Evolutionary conservation across 2,888 invertebrate species (phyloP).

Genomic region (Drosophila colorata): DNA sequence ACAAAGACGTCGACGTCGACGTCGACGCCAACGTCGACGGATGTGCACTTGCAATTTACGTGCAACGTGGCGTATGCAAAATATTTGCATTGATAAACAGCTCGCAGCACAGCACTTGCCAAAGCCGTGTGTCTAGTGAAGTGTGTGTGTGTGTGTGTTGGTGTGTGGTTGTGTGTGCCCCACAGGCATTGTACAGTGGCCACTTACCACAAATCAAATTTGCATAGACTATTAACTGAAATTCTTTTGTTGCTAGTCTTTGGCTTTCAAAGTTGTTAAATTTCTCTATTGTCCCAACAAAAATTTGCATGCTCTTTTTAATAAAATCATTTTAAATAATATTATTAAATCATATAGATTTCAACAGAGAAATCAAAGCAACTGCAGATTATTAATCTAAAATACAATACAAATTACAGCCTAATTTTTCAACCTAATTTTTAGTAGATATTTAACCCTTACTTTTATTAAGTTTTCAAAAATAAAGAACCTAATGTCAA

Average conservation of each 20-base stretch:
- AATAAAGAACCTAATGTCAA: background rate
- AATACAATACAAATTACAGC: no score
- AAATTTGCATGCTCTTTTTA: background rate
- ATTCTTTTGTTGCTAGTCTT: slow-evolving; percentile 16
- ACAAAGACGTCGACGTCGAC: slow-evolving; percentile 53
- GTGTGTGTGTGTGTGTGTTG: slow-evolving; percentile 24
- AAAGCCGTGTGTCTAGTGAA: slow-evolving; percentile 42
- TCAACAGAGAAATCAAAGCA: no score
- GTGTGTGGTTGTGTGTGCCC: slow-evolving; percentile 9
- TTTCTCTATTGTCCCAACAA: background rate
- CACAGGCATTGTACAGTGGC: slow-evolving; percentile 52
- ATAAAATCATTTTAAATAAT: background rate
- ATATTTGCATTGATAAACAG: slow-evolving; percentile 79
- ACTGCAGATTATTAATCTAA: no score
- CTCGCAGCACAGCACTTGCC: slow-evolving; percentile 54
- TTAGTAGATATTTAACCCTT: no score
- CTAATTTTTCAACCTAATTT: no score
- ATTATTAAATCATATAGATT: no score
- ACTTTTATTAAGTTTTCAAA: no score
- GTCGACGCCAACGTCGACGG: slow-evolving; percentile 33
- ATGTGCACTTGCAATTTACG: slow-evolving; percentile 76
- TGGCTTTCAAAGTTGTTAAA: background rate
- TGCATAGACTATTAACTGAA: slow-evolving; percentile 38
- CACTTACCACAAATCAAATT: slow-evolving; percentile 53
- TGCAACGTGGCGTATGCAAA: slow-evolving; percentile 77